Conservation (phyloP, 2,113 vertebrate species). For the Procavia capensis region DNA sequence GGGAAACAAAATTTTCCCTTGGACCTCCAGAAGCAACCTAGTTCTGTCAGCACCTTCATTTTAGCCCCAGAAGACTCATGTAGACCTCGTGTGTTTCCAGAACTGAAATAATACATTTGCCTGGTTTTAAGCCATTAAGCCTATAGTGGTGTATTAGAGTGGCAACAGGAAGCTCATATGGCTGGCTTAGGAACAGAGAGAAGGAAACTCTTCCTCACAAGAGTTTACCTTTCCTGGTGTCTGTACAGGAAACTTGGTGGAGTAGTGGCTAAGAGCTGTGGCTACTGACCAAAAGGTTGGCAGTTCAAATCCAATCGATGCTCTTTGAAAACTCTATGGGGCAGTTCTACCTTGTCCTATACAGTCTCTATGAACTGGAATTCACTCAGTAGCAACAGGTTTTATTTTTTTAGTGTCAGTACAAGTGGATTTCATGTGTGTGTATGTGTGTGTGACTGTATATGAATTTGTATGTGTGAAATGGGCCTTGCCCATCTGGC, state of each 20-base stretch:
- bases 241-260: too few species aligned
- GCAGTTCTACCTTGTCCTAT: too few species aligned
- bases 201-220: not conserved
- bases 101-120: not conserved
- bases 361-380: too few species aligned
- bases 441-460: not conserved
- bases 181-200: not conserved
- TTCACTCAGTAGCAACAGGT: too few species aligned
- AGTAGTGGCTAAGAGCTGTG: too few species aligned
- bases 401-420: too few species aligned
- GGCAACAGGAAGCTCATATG: not conserved
- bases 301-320: too few species aligned
- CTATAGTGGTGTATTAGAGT: not conserved
- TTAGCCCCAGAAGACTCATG: not conserved
- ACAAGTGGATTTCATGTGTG: not conserved
- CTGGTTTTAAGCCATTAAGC: not conserved
- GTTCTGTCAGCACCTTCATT: not conserved
- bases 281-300: too few species aligned
- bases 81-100: not conserved
- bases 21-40: not conserved
- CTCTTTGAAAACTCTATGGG: too few species aligned
- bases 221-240: not conserved
- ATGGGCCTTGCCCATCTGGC: not conserved
- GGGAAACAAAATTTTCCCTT: not conserved
- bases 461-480: not conserved